Percentiles rank a stretch among this genome's conserved stretches.
These are phyloP conservation scores for Pyralis farinalis DNA, from an alignment of 2,888 invertebrate genomes.

Conservation along the genomic window DNA sequence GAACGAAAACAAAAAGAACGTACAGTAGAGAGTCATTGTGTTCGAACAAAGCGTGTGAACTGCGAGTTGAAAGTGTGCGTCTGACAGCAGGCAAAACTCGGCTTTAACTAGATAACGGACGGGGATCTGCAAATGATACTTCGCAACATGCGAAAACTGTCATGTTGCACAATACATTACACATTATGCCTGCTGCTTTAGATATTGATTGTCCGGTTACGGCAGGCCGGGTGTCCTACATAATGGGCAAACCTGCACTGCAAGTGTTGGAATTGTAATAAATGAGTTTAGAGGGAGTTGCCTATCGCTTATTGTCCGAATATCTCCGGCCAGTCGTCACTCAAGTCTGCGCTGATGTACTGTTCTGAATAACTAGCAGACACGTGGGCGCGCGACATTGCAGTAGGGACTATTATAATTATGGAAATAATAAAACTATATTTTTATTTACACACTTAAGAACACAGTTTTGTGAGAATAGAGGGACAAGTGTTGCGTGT, in stretches of 20 bases:
- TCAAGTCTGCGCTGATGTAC: slow-evolving; percentile 17
- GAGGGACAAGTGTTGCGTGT: slow-evolving; percentile 1
- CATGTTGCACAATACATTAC: slow-evolving; percentile 28
- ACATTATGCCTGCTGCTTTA: slow-evolving; percentile 24
- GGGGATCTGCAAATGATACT: slow-evolving; percentile 27
- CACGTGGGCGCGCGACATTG: slow-evolving; percentile 7
- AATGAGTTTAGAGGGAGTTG: slow-evolving; percentile 33
- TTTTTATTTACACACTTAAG: not conserved
- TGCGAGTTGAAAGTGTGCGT: slow-evolving; percentile 70
- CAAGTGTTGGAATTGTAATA: slow-evolving; percentile 26
- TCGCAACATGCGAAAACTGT: slow-evolving; percentile 23
- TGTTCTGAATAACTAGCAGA: slow-evolving; percentile 7
- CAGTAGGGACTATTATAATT: not conserved
- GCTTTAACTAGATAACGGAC: slow-evolving; percentile 12
- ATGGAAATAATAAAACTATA: not conserved
- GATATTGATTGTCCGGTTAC: slow-evolving; percentile 40
- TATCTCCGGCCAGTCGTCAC: slow-evolving; percentile 26
- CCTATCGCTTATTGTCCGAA: slow-evolving; percentile 36
- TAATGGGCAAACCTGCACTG: slow-evolving; percentile 22
- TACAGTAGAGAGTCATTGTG: slow-evolving; percentile 66
- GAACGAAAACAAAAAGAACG: slow-evolving; percentile 77
- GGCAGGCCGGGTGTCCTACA: slow-evolving; percentile 17
- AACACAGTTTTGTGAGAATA: not conserved
- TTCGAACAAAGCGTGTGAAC: slow-evolving; percentile 75
- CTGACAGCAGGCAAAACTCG: slow-evolving; percentile 37